Evolutionary conservation across 2,888 invertebrate species (phyloP), one percentile per base, ranked within the genome.

Genomic region (Cataglyphis livida): DNA sequence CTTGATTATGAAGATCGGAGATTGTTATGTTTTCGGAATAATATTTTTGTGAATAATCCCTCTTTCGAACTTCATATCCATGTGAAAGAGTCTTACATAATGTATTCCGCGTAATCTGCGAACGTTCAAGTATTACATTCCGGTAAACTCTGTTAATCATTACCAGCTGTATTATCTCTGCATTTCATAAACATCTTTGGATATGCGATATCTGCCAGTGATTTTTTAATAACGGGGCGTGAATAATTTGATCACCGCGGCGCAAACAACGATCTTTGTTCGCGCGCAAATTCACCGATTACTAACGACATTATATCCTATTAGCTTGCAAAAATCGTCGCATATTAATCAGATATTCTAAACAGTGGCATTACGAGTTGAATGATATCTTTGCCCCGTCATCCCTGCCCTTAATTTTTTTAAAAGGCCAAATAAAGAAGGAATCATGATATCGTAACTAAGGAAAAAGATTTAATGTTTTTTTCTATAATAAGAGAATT

Each of bases 81-180:
- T 44, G 3, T 71, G 7, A 57, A 59, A 59, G 6, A 57, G 10
- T 44, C 32, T 78, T 78, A 70, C 35, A 35, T 48, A 78, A 79
- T 59, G 4, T 35, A 41, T 54, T 54, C 21, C 15, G 10, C 15
- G 10, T 54, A 41, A 68, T 57, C 38, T 54, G 21, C 15, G 2
- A 66, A 32, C 7, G 32, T 25, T n/a, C n/a, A 25, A 62, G 5
- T 62, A 38, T 41, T 15, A n/a, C 9, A 21, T 41, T 54, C 15
- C 25, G 32, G 1, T 10, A n/a, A 12, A 9, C 21, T n/a, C 12
- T 9, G 12, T 66, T 15, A 44, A 4, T 21, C 38, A 66, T 44
- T 44, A 57, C 32, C 28, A 51, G 70, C 3, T 18, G 18, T 6
- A 51, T 70, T 78, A 71, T 59, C 73, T 79, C 25, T 25, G 10